These are phyloP conservation scores for Xestobium rufovillosum DNA, from an alignment of 2,888 invertebrate genomes.

Conservation along the genomic window DNA sequence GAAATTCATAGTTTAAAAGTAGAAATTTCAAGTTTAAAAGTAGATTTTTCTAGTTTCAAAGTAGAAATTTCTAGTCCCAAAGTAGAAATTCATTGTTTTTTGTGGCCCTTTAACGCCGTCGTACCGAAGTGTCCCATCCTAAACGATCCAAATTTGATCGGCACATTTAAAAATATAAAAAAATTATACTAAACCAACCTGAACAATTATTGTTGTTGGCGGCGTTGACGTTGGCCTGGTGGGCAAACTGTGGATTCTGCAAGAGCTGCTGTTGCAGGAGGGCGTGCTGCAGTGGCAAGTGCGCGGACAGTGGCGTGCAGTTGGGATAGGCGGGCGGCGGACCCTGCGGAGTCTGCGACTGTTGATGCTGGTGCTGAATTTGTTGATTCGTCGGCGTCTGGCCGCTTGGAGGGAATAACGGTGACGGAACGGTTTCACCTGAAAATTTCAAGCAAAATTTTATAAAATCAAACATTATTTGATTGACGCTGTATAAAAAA, in stretches of 20 bases:
- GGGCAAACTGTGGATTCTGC: conserved; percentile 45
- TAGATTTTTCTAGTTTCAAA: no score
- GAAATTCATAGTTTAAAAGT: no score
- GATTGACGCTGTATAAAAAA: no score
- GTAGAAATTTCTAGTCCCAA: no score
- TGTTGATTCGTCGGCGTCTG: conserved; percentile 23
- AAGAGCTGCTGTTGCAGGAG: conserved; percentile 51
- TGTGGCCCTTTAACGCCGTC: no score
- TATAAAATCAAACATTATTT: conserved; percentile 18
- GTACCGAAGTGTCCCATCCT: no score
- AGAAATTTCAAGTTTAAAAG: no score
- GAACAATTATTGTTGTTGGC: conserved; percentile 48
- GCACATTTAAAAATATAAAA: no score
- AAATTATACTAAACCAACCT: no score
- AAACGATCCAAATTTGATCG: no score
- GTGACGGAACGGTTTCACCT: conserved; percentile 47
- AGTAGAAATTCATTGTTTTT: no score
- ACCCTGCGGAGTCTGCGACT: conserved; percentile 38
- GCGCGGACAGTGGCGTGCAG: conserved; percentile 41
- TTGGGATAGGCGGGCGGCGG: conserved; percentile 39
- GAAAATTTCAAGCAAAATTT: conserved; percentile 24
- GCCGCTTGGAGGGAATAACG: conserved; percentile 38
- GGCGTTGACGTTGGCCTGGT: conserved; percentile 41
- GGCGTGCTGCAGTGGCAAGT: conserved; percentile 37
- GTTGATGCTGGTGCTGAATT: conserved; percentile 24